phyloP scores from a whole-genome alignment of 2,797 vertebrate genomes.

The Gila robusta region DNA sequence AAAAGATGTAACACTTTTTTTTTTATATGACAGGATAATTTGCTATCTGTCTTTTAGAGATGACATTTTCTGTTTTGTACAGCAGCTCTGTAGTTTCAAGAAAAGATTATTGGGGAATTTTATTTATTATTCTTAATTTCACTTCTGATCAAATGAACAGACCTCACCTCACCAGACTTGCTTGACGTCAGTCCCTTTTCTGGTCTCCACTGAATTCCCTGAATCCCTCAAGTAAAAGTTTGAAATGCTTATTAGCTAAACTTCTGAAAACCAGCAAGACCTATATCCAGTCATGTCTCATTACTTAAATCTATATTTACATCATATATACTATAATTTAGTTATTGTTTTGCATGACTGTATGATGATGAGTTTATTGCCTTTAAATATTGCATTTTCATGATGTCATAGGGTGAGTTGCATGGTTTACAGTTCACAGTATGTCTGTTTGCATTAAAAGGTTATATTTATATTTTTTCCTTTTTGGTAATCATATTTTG shows the following conservation, averaged over 20 bases:
- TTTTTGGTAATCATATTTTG: conserved; percentile 29
- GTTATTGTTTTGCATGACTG: conserved; percentile 34
- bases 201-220: conserved; percentile 22
- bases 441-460: conserved; percentile 29
- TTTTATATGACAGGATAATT: background rate
- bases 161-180: background rate
- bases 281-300: background rate
- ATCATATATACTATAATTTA: background rate
- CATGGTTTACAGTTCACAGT: conserved; percentile 35
- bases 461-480: background rate
- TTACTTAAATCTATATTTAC: conserved; percentile 25
- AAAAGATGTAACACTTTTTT: background rate
- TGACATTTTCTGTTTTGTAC: background rate
- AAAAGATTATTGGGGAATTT: background rate
- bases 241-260: conserved; percentile 25
- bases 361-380: conserved; percentile 49
- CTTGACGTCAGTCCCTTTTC: conserved; percentile 31
- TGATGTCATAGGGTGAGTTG: background rate
- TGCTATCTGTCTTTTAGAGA: background rate
- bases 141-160: background rate
- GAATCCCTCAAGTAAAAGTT: conserved; percentile 22
- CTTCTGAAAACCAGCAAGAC: background rate
- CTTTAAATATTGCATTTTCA: conserved; percentile 52
- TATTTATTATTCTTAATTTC: background rate
- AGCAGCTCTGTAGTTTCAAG: background rate